Evolutionary conservation across 2,113 vertebrate species (phyloP).

Genomic region (Narcine bancroftii): DNA sequence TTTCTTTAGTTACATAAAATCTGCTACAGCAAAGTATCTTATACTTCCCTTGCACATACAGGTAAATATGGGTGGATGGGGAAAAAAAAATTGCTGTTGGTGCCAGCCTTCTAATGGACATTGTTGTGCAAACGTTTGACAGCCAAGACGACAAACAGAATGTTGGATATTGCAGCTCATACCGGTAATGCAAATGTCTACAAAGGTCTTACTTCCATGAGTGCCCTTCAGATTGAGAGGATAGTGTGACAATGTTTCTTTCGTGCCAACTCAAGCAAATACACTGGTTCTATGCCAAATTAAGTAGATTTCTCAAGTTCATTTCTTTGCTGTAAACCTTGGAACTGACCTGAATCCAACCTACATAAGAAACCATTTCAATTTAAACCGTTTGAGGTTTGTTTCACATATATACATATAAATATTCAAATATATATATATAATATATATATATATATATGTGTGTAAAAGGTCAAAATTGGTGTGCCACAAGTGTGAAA

Average conservation of each 20-base stretch:
- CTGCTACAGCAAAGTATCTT: slow-evolving; percentile 82
- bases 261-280: slow-evolving; percentile 54
- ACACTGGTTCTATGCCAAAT: slow-evolving; percentile 50
- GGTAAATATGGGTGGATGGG: slow-evolving; percentile 68
- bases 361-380: slow-evolving; percentile 57
- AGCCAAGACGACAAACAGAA: slow-evolving; percentile 68
- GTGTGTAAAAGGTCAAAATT: background rate
- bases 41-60: slow-evolving; percentile 76
- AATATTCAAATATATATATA: slow-evolving; percentile 37
- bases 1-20: slow-evolving; percentile 87
- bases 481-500: slow-evolving; percentile 52
- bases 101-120: slow-evolving; percentile 64
- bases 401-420: slow-evolving; percentile 49
- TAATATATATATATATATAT: background rate
- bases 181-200: slow-evolving; percentile 60
- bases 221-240: slow-evolving; percentile 56
- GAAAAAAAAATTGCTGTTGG: slow-evolving; percentile 58
- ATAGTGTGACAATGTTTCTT: slow-evolving; percentile 56
- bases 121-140: slow-evolving; percentile 74
- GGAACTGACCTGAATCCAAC: slow-evolving; percentile 49
- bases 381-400: slow-evolving; percentile 75
- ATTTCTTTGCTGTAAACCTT: slow-evolving; percentile 48
- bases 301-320: slow-evolving; percentile 46
- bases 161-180: slow-evolving; percentile 57
- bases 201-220: slow-evolving; percentile 58